Base-by-base conservation (phyloP, 2,888 invertebrate genomes). In the Cataglyphis livida region DNA sequence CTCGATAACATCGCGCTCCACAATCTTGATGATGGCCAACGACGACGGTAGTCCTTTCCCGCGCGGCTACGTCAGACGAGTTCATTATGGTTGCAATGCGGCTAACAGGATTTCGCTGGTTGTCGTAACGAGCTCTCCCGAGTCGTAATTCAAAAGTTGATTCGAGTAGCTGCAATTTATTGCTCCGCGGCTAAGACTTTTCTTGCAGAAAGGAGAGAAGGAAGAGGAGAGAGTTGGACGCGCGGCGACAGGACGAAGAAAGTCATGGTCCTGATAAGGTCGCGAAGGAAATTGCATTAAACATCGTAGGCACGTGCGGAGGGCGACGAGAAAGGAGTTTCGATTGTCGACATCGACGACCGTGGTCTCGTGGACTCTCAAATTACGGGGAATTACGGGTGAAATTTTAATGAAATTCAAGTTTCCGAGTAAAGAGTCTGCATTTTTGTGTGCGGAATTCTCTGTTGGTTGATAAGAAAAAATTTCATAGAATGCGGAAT, bases 71-170 rank as follows among this genome's bases (percentile, higher is more conserved):
- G 70, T 66, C 81, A 79, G 86, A 88, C 85, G 82, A 88, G 89
- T 89, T 90, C 88, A 85, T 91, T 90, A 90, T 86, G 84, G 84
- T 84, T 84, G 85, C 83, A 84, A 84, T 64, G 78, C 84, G 85
- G 83, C 87, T 87, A 89, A 91, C 89, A 87, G 86, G 84, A 88
- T 89, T 91, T 86, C 79, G 79, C 71, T 57, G 84, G 85, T 70
- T 73, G 81, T 84, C 82, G 85, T 91, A 92, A 91, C 91, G 90
- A 92, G 89, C 87, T 85, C 81, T 85, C 83, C 85, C 85, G 82
- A 84, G 87, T 70, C 83, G 88, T 87, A 90, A 90, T 90, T 91
- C 87, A 88, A 91, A 90, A 91, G 90, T 91, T 90, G 89, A 92
- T 90, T 90, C 89, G 88, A 90, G 89, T 85, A 84, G 87, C 87